Percentiles rank a stretch among this genome's conserved stretches.
phyloP scores from a whole-genome alignment of 92 coral and sea anemone genomes.

The Siderastrea siderea region DNA sequence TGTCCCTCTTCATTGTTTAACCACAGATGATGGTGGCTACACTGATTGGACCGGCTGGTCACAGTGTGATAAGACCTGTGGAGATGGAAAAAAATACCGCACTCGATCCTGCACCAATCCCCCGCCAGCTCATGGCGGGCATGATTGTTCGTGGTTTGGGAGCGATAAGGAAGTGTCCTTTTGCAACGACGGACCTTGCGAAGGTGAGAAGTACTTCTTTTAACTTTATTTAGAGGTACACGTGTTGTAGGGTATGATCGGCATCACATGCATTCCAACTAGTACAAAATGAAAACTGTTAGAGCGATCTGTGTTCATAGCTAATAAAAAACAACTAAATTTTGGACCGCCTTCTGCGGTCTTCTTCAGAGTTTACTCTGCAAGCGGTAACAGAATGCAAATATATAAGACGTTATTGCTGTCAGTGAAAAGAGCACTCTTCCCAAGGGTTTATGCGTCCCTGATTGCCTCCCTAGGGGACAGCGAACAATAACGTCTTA shows the following conservation, averaged over 20 bases:
- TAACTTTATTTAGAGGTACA: not conserved
- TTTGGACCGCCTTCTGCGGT: too few species aligned
- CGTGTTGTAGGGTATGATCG: not conserved
- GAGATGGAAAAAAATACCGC: slow-evolving; percentile 84
- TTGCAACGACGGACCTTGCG: slow-evolving; percentile 87
- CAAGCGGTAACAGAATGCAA: too few species aligned
- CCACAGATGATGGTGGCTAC: slow-evolving; percentile 86
- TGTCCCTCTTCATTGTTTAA: not conserved
- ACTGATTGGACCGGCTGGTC: slow-evolving; percentile 99
- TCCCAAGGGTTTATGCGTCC: too few species aligned
- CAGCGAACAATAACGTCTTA: too few species aligned
- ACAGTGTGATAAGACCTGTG: slow-evolving; percentile 92
- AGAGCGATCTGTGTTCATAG: too few species aligned
- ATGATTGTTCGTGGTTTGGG: slow-evolving; percentile 91
- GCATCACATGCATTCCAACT: too few species aligned
- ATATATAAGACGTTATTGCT: too few species aligned
- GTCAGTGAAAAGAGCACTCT: too few species aligned
- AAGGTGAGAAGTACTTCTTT: slow-evolving; percentile 62
- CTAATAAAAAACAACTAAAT: too few species aligned
- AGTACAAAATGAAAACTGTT: too few species aligned
- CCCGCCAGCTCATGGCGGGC: slow-evolving; percentile 88
- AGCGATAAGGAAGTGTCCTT: slow-evolving; percentile 75
- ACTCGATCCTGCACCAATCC: slow-evolving; percentile 92
- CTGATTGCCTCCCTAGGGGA: too few species aligned
- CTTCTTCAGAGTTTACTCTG: too few species aligned